Base-by-base conservation (phyloP, 30 jellyfish, hydroid and myxozoan species). In the Hydractinia symbiolongicarpus region DNA sequence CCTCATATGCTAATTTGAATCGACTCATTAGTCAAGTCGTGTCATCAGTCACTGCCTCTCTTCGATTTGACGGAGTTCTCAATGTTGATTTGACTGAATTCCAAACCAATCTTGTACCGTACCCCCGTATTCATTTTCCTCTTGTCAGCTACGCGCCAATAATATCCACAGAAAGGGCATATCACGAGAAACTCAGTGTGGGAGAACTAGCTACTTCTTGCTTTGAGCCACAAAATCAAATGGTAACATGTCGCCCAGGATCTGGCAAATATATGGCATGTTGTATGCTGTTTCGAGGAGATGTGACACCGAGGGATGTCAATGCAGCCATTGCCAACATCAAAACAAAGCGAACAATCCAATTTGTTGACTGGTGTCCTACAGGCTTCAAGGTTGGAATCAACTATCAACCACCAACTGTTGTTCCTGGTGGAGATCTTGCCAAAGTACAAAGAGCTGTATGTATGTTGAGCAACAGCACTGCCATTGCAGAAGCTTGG, bases 401-500 rank as follows among this genome's bases (percentile, higher is more conserved):
- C 44, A 30, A 30, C 44, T 30, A 30, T 30, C 44, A 30, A 2
- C 44, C 44, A 30, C 44, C 44, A 30, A 30, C 44, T 30, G 44
- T 30, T 30, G 44, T 30, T 30, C 44, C 44, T 30, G 44, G 44
- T 30, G 44, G 44, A 30, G 44, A 30, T 30, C 44, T 30, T 30
- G 44, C 44, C 44, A 30, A 30, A 30, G 44, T 30, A 30, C 44
- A 30, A 30, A 1, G 44, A 30, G 44, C 44, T 30, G 44, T 30
- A 30, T 30, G 44, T 81, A 89, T 89, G 97, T 86, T 89, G 4
- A 79, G 95, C 85, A 89, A 89, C 86, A 89, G 93, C 9, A 89
- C 97, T 8, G 97, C 97, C 51, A 89, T 89, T 86, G 97, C 95
- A 84, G 81, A 88, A 52, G 89, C 89, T 15, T 89, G 97, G 97